Evolutionary conservation across 2,888 invertebrate species (phyloP).

Genomic region (Microplitis manilae): DNA sequence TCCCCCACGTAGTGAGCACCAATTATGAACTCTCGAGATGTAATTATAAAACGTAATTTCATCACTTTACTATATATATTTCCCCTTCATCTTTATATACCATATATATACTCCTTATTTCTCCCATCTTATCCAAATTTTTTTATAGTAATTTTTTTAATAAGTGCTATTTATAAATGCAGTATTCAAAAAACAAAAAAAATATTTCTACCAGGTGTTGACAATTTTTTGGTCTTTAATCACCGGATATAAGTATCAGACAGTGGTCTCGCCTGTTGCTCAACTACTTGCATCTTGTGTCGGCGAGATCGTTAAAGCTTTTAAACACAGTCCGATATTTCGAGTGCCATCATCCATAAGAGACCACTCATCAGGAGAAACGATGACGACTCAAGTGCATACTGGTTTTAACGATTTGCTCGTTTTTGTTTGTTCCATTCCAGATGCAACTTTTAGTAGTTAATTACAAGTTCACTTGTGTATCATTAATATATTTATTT

Average conservation of each 20-base stretch:
- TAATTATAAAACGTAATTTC: conserved; percentile 69
- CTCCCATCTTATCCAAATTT: background rate
- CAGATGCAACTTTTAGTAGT: background rate
- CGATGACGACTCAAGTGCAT: conserved; percentile 3
- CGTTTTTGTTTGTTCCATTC: background rate
- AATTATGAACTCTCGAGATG: conserved; percentile 67
- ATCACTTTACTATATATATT: conserved; percentile 46
- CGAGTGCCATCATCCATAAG: conserved; percentile 19
- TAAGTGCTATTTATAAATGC: no score
- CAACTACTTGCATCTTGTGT: conserved; percentile 30
- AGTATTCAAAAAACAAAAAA: background rate
- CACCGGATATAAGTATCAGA: conserved; percentile 20
- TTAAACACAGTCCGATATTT: conserved; percentile 42
- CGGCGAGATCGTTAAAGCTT: conserved; percentile 51
- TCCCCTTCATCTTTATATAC: background rate
- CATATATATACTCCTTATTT: background rate
- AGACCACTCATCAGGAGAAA: conserved; percentile 7
- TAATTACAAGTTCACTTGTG: no score
- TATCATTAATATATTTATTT: no score
- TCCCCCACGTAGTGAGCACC: conserved; percentile 71
- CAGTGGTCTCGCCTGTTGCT: conserved; percentile 27
- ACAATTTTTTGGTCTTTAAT: conserved; percentile 8
- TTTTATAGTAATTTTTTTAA: background rate
- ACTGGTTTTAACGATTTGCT: conserved; percentile 1
- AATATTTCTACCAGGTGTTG: conserved; percentile 2